Evolutionary conservation across 2,113 vertebrate genomes (phyloP).

Genomic region (Saguinus imperator): DNA sequence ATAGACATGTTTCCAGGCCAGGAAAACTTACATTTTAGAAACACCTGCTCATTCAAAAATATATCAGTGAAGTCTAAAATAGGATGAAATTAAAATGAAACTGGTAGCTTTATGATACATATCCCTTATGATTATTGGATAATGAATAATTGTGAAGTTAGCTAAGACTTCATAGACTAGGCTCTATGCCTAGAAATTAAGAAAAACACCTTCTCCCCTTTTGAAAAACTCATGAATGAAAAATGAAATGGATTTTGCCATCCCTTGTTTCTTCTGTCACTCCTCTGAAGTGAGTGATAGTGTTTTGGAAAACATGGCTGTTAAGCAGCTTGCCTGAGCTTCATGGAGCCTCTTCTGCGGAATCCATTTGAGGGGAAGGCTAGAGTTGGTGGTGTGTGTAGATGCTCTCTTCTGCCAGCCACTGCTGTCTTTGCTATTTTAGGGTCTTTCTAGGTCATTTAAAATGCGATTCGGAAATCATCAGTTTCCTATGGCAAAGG

Average conservation of each 20-base stretch:
- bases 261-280: not conserved
- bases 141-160: not conserved
- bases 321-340: not conserved
- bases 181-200: not conserved
- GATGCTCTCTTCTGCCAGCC: not conserved
- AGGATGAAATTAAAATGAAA: not conserved
- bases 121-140: not conserved
- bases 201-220: not conserved
- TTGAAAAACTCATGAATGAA: conserved; percentile 42
- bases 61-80: not conserved
- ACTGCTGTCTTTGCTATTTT: not conserved
- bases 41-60: not conserved
- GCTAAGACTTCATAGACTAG: not conserved
- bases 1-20: not conserved
- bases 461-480: not conserved
- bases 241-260: not conserved
- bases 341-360: accelerated
- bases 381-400: not conserved
- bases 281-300: not conserved
- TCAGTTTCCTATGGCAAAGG: not conserved
- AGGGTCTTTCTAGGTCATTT: not conserved
- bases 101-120: not conserved
- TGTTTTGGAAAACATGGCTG: conserved; percentile 6
- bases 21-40: not conserved
- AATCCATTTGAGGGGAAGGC: not conserved